These are phyloP conservation scores for Listronotus bonariensis DNA, from an alignment of 1,140 invertebrate species.

Conservation along the genomic window DNA sequence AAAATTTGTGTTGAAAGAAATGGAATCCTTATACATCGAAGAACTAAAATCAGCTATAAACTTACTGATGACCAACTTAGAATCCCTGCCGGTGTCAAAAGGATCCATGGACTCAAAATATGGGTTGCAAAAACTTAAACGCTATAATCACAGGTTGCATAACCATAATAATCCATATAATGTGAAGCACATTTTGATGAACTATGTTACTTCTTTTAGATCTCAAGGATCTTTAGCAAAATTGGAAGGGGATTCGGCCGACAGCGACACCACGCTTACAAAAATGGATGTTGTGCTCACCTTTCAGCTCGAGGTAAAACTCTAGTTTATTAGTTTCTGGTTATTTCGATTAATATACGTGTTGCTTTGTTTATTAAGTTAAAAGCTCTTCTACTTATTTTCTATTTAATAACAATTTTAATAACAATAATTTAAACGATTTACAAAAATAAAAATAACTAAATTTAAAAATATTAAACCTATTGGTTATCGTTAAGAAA, in stretches of 20 bases:
- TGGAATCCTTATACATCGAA: constrained; percentile 99
- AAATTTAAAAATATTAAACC: too few relatives aligned
- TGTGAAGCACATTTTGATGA: constrained; percentile 57
- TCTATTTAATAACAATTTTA: too few relatives aligned
- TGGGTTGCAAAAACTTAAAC: constrained; percentile 89
- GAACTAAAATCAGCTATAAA: constrained; percentile 98
- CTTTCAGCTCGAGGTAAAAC: constrained; percentile 91
- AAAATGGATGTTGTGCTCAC: constrained; percentile 97
- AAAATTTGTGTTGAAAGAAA: constrained; percentile 99
- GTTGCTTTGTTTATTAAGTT: too few relatives aligned
- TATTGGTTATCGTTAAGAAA: too few relatives aligned
- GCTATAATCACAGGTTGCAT: constrained; percentile 90
- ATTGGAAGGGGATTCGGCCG: constrained; percentile 88
- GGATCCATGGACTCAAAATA: constrained; percentile 97
- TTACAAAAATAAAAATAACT: too few relatives aligned
- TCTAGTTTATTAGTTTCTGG: not conserved
- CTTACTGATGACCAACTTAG: constrained; percentile 97
- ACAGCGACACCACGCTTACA: constrained; percentile 87
- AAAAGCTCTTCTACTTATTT: too few relatives aligned
- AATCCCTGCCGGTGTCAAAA: constrained; percentile 97
- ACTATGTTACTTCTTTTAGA: constrained; percentile 65
- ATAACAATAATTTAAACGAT: too few relatives aligned
- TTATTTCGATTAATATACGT: constrained; percentile 4
- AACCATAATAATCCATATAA: constrained; percentile 58
- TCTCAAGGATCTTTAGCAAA: constrained; percentile 92